Evolutionary conservation across 2,113 vertebrate species (phyloP).

Genomic region (Cavia porcellus): DNA sequence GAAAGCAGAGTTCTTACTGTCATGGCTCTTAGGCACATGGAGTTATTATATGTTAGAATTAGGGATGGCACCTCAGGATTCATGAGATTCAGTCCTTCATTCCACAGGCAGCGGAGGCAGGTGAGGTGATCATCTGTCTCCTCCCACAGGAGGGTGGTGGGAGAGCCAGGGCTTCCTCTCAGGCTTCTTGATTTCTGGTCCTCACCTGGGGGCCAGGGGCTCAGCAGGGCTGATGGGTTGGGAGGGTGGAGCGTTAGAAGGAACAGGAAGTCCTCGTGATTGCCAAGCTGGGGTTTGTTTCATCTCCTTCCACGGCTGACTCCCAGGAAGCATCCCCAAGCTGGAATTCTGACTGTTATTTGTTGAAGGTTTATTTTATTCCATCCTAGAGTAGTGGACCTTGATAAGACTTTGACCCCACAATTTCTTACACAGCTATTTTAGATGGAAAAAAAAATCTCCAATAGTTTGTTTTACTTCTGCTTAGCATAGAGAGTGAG

Average conservation of each 20-base stretch:
- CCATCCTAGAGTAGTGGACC: background rate
- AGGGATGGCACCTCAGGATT: background rate
- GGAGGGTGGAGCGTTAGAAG: background rate
- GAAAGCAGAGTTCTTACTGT: conserved; percentile 3
- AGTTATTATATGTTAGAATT: background rate
- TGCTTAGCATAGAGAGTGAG: background rate
- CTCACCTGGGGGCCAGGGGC: background rate
- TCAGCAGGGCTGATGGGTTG: background rate
- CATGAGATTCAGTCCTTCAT: background rate
- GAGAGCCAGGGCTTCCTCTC: too few species aligned
- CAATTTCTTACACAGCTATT: background rate
- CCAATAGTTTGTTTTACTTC: background rate
- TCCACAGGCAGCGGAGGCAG: background rate
- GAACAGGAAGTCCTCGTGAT: background rate
- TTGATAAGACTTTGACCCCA: background rate
- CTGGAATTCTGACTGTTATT: background rate
- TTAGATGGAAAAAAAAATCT: background rate
- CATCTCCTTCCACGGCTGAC: background rate
- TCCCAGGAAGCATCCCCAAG: background rate
- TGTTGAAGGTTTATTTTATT: background rate
- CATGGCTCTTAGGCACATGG: background rate
- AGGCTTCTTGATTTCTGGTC: background rate
- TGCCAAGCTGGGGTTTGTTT: background rate
- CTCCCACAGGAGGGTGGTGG: background rate
- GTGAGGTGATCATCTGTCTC: background rate